These are phyloP conservation scores for Synergus japonicus DNA, from an alignment of 2,888 invertebrate species.

Conservation along the genomic window DNA sequence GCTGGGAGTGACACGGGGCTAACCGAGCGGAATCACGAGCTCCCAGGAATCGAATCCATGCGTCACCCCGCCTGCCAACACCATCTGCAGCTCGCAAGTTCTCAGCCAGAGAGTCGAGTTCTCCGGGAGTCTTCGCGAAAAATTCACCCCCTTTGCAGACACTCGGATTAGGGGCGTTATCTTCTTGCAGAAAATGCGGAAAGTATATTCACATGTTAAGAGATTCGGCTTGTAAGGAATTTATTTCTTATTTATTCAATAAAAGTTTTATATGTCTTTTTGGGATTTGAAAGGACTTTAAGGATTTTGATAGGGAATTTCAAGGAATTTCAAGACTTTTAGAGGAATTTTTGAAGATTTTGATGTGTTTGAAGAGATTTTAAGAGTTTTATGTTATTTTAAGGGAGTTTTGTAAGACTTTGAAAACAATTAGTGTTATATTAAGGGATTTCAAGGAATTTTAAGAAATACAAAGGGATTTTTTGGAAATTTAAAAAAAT, in stretches of 20 bases:
- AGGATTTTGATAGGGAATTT: too few species aligned
- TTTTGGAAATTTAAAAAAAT: too few species aligned
- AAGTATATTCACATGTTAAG: background rate
- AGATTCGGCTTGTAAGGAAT: background rate
- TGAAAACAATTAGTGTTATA: too few species aligned
- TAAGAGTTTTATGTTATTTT: too few species aligned
- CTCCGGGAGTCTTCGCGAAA: slow-evolving; percentile 56
- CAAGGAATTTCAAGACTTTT: too few species aligned
- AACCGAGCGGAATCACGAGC: slow-evolving; percentile 78
- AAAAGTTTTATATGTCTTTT: too few species aligned
- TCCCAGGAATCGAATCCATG: slow-evolving; percentile 77
- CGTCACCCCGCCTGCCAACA: slow-evolving; percentile 77
- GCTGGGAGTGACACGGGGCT: slow-evolving; percentile 77
- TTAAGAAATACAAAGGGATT: too few species aligned
- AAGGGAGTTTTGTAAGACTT: too few species aligned
- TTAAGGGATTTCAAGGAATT: too few species aligned
- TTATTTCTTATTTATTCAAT: background rate
- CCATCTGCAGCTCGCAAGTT: slow-evolving; percentile 74
- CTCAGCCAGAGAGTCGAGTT: slow-evolving; percentile 59
- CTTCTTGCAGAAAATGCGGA: background rate
- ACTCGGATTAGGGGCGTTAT: slow-evolving; percentile 44
- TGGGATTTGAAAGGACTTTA: too few species aligned
- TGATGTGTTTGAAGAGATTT: too few species aligned
- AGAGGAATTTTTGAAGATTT: too few species aligned
- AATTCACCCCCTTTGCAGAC: slow-evolving; percentile 55